Evolutionary conservation across 2,113 vertebrate species (phyloP).

Genomic region (Laterallus jamaicensis): DNA sequence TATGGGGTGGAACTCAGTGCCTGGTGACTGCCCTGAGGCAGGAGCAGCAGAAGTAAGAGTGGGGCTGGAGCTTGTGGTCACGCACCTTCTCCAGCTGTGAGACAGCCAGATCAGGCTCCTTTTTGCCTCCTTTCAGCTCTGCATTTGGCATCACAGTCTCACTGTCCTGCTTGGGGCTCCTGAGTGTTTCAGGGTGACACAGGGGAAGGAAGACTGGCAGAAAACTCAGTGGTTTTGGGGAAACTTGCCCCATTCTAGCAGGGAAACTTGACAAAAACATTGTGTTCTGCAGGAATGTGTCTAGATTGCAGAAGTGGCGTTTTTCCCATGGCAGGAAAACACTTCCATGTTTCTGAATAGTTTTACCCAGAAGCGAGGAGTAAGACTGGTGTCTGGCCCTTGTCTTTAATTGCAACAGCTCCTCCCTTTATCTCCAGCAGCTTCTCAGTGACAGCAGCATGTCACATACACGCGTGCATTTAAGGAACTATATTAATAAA

Average conservation of each 20-base stretch:
- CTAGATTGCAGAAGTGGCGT: background rate
- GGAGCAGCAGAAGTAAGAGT: background rate
- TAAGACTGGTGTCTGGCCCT: background rate
- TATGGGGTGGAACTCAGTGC: background rate
- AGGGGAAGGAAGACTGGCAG: background rate
- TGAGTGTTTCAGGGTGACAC: background rate
- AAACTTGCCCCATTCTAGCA: background rate
- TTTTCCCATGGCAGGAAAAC: fast-evolving
- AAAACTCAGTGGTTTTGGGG: background rate
- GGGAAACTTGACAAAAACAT: background rate
- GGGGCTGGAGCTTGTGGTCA: background rate
- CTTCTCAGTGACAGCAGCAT: background rate
- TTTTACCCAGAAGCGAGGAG: background rate
- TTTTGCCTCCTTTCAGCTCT: background rate
- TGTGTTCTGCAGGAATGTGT: background rate
- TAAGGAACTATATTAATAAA: background rate
- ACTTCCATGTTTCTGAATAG: background rate
- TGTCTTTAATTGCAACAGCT: background rate
- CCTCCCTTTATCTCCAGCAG: background rate
- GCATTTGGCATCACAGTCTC: background rate
- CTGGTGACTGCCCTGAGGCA: background rate
- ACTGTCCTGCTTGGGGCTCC: background rate
- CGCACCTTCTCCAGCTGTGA: background rate
- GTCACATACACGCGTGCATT: background rate
- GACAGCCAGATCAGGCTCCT: background rate